Base-by-base conservation (phyloP, 2,888 invertebrate species). In the Blastobasis adustella region DNA sequence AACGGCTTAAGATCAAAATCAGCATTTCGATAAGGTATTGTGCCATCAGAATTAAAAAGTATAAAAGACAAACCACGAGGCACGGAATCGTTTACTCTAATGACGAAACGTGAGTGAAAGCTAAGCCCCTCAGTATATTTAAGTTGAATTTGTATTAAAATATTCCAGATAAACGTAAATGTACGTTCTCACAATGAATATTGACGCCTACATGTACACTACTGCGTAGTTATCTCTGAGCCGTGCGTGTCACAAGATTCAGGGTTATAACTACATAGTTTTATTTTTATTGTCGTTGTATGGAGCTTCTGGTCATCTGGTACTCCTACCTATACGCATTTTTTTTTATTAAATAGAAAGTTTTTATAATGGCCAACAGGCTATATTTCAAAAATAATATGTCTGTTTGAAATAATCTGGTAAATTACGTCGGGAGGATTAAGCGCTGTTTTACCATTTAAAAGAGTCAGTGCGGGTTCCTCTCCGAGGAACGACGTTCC, bases 41-140 rank as follows among this genome's bases (percentile, higher is more conserved):
- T 47, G 49, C 45, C 58, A 53, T 54, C 56, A 56, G 62, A 65
- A 66, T 65, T 67, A 68, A 67, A 67, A 69, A 66, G 62, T 63
- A 67, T 23, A 23, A 71, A 67, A 65, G 61, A 60, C 57, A 55
- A 61, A 60, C 61, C 62, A 70, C 65, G 53, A 60, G 67, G 63
- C 69, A 69, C 67, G 67, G 65, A 71, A 69, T 70, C 69, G 66
- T 71, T 75, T 76, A 74, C 69, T 69, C 66, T 72, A 75, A 76
- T 73, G 73, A 75, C 67, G 64, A 77, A 70, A 79, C 82, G 79
- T 81, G 82, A 82, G 82, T 79, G 82, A 84, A 84, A 84, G 82
- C 76, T 54, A 61, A 65, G 66, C 63, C 67, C 23, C 67, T 69
- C 63, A 60, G 56, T 61, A 61, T 67, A 66, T 69, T 77, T 63